Percentiles rank a stretch among this genome's conserved stretches.
phyloP scores from a whole-genome alignment of 2,888 invertebrate genomes.

The Volucella inflata region DNA sequence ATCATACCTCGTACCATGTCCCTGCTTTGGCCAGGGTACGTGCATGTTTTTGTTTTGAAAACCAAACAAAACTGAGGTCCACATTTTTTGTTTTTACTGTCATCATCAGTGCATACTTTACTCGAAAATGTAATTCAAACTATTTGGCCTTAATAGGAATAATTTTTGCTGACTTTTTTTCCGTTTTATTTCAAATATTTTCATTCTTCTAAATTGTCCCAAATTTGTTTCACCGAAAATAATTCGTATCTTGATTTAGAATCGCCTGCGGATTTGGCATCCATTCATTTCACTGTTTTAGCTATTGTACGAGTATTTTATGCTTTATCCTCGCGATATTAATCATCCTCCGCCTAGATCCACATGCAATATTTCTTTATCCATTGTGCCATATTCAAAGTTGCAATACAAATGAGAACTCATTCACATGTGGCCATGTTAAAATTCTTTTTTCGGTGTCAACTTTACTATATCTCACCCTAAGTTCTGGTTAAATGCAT shows the following conservation, averaged over 20 bases:
- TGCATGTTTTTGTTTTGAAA: too few relatives aligned
- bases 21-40: too few relatives aligned
- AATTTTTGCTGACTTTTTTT: constrained; percentile 17
- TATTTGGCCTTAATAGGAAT: constrained; percentile 9
- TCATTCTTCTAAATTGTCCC: constrained; percentile 37
- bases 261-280: constrained; percentile 45
- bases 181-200: constrained; percentile 16
- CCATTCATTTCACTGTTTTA: constrained; percentile 29
- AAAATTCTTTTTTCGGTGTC: background rate
- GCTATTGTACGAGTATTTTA: constrained; percentile 24
- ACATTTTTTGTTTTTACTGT: too few relatives aligned
- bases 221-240: constrained; percentile 31
- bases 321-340: constrained; percentile 31
- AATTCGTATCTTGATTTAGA: constrained; percentile 21
- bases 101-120: too few relatives aligned
- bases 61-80: too few relatives aligned
- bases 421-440: background rate
- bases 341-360: constrained; percentile 13
- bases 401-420: background rate
- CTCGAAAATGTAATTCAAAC: too few relatives aligned
- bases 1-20: too few relatives aligned
- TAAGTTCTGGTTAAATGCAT: background rate
- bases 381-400: background rate
- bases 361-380: background rate
- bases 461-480: background rate